Evolutionary conservation across 1,140 invertebrate genomes (phyloP).

Genomic region (Trachymyrmex septentrionalis): DNA sequence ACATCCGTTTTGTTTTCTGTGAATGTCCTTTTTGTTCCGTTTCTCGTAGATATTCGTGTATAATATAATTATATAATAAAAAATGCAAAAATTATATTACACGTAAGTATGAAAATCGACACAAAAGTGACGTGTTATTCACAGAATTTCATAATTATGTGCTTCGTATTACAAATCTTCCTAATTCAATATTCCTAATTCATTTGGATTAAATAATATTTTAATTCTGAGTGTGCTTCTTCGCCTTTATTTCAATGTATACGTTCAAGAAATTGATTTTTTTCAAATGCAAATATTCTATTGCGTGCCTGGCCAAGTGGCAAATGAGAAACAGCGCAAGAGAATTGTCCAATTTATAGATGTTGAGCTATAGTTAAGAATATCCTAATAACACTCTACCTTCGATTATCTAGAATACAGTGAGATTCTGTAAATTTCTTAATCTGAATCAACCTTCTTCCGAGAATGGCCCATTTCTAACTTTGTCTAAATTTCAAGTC

Average conservation of each 20-base stretch:
- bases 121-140: background rate
- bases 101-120: background rate
- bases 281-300: background rate
- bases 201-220: background rate
- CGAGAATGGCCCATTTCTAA: conserved; percentile 79
- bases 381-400: background rate
- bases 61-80: background rate
- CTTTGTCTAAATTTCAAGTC: conserved; percentile 81
- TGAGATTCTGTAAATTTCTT: background rate
- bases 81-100: background rate
- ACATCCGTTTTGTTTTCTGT: background rate
- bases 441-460: background rate
- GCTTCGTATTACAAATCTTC: background rate
- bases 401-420: background rate
- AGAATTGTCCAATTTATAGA: background rate
- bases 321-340: background rate
- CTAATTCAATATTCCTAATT: background rate
- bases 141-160: background rate
- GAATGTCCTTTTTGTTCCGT: background rate
- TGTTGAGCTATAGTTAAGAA: background rate
- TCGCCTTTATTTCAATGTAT: background rate
- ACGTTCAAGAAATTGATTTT: background rate
- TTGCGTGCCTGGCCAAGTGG: background rate
- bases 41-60: background rate
- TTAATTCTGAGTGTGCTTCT: background rate